Evolutionary conservation across 2,888 invertebrate species (phyloP).

Genomic region (Tiliacea citrago): DNA sequence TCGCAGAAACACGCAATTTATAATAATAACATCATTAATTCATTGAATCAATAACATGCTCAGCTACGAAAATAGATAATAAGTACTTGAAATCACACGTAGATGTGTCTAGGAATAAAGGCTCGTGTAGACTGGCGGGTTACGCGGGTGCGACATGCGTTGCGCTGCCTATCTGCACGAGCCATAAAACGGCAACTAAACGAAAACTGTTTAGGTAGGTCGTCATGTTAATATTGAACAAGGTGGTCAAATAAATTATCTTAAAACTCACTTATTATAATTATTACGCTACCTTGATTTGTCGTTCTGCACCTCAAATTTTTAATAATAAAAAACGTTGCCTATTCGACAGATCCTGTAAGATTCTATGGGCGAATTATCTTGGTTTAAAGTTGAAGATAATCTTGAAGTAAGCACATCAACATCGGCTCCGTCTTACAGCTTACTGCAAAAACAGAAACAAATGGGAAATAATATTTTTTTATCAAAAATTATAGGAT

Average conservation of each 20-base stretch:
- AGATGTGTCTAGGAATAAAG: background rate
- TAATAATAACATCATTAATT: constrained; percentile 1
- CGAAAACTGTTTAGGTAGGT: background rate
- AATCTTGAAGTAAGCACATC: background rate
- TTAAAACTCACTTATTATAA: background rate
- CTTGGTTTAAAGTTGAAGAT: background rate
- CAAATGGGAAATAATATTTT: background rate
- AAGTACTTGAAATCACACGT: background rate
- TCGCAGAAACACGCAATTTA: background rate
- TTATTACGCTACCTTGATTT: background rate
- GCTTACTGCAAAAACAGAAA: background rate
- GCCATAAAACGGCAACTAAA: background rate
- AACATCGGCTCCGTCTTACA: background rate
- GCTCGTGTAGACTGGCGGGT: too few species aligned
- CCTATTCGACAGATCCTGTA: background rate
- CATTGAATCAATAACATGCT: constrained; percentile 1
- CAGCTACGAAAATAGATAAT: constrained; percentile 2
- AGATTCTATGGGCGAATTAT: background rate
- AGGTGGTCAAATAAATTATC: background rate
- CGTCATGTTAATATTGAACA: background rate
- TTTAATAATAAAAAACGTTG: background rate
- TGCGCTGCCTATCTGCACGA: too few species aligned
- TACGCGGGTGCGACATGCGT: too few species aligned
- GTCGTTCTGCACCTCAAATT: background rate
- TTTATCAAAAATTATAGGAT: background rate